Conservation (phyloP, 1,140 invertebrate species). For the Macrobrachium rosenbergii region DNA sequence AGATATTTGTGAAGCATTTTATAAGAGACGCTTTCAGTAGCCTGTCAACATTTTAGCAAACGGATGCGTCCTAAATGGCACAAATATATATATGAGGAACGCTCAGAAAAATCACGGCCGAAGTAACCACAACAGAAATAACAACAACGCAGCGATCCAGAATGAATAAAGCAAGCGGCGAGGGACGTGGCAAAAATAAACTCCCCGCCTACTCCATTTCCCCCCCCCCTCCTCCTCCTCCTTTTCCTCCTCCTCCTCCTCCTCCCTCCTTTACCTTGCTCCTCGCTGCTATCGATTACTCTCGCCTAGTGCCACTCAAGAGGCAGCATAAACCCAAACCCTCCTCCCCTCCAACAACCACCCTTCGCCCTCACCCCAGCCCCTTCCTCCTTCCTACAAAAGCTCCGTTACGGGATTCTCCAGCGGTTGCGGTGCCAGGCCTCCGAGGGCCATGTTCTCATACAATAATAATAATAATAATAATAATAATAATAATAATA, state of each 20-base stretch:
- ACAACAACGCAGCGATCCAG: no score
- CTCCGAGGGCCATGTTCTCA: no score
- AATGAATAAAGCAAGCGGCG: no score
- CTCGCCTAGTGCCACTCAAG: neutral
- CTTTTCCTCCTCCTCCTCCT: neutral
- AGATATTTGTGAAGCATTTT: constrained; percentile 1
- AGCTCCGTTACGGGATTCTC: neutral
- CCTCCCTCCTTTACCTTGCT: constrained; percentile 5
- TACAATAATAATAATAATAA: no score
- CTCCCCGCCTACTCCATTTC: neutral
- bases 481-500: no score
- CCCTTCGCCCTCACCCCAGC: neutral
- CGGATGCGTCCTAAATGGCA: neutral
- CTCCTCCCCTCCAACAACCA: neutral
- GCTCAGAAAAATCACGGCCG: no score
- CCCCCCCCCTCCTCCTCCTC: neutral
- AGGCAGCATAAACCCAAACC: neutral
- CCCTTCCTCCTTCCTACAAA: constrained; percentile 16
- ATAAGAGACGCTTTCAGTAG: no score
- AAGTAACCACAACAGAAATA: no score
- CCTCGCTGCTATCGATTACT: constrained; percentile 17
- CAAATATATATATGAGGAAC: neutral
- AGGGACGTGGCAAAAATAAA: neutral
- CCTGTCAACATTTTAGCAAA: neutral
- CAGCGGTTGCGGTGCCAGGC: no score